Base-by-base conservation (phyloP, 2,797 vertebrate genomes). In the Bryconaethiops microstoma region DNA sequence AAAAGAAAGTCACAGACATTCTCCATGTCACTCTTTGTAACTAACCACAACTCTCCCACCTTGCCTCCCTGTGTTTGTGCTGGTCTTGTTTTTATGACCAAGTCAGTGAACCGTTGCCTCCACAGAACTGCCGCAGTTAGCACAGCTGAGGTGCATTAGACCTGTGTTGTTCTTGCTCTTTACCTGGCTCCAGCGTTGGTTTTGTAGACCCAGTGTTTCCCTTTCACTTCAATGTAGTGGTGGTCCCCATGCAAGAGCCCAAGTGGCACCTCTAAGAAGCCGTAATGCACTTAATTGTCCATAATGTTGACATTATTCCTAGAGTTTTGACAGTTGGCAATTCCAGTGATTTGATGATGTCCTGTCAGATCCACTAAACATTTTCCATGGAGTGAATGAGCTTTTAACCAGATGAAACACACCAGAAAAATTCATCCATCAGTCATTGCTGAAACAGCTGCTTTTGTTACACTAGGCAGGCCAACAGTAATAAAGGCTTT, bases 101-200 rank as follows among this genome's bases (percentile, higher is more conserved):
- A 78, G 85, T 81, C 88, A 91, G 75, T 92, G 92, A 94, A 92
- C 92, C 89, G 65, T 92, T 16, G 70, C 90, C 74, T 67, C 86
- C 76, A 84, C 86, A 84, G 88, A 88, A 88, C 87, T 88, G 88
- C 86, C 87, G 87, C 84, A 94, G 92, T 94, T 93, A 93, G 91
- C 90, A 94, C 94, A 94, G 94, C 92, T 93, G 93, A 93, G 89
- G 84, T 82, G 87, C 86, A 93, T 94, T 94, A 92, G 78, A 69
- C 81, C 55, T 78, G 77, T 91, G 90, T 91, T 92, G 89, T 92
- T 93, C 48, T 85, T 88, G 87, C 85, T 76, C 86, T 85, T 87
- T 92, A 91, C 91, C 90, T 90, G 88, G 78, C 89, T 91, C 86
- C 87, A 86, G 91, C 87, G 88, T 83, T 77, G 85, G 79, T 86